phyloP scores from a whole-genome alignment of 1,140 invertebrate genomes.

The Sminthurinus signatus region DNA sequence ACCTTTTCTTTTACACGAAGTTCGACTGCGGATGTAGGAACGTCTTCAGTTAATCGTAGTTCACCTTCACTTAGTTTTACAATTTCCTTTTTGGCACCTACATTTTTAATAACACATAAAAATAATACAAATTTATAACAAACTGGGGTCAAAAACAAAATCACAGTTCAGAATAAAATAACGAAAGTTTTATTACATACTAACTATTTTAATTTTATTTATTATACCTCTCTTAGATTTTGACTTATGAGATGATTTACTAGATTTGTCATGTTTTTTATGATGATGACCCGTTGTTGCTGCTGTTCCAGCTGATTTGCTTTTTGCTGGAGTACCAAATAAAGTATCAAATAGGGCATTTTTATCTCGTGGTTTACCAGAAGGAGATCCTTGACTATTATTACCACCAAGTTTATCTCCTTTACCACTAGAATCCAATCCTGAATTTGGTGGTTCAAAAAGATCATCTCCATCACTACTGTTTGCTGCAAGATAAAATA shows the following conservation, averaged over 20 bases:
- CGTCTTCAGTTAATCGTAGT: slow-evolving; percentile 56
- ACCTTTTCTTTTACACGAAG: slow-evolving; percentile 95
- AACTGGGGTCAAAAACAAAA: not conserved
- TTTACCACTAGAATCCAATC: slow-evolving; percentile 45
- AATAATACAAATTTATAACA: not conserved
- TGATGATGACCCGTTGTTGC: slow-evolving; percentile 6
- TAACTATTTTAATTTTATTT: too few relatives aligned
- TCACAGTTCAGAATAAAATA: too few relatives aligned
- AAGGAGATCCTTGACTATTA: not conserved
- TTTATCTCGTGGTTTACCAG: slow-evolving; percentile 25
- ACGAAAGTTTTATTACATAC: too few relatives aligned
- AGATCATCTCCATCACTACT: slow-evolving; percentile 76
- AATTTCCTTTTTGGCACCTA: slow-evolving; percentile 32
- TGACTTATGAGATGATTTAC: slow-evolving; percentile 28
- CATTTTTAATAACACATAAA: slow-evolving; percentile 4
- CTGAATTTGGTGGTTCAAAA: slow-evolving; percentile 63
- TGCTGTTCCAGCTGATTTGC: slow-evolving; percentile 14
- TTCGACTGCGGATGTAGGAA: slow-evolving; percentile 88
- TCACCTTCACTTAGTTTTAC: slow-evolving; percentile 39
- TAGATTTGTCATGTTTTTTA: slow-evolving; percentile 14
- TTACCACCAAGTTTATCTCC: slow-evolving; percentile 41
- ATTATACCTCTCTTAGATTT: slow-evolving; percentile 19
- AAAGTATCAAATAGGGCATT: slow-evolving; percentile 40
- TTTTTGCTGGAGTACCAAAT: slow-evolving; percentile 30
- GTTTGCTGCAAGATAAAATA: too few relatives aligned